Base-by-base conservation (phyloP, 1,140 invertebrate species). In the Leptoteleia sp. region DNA sequence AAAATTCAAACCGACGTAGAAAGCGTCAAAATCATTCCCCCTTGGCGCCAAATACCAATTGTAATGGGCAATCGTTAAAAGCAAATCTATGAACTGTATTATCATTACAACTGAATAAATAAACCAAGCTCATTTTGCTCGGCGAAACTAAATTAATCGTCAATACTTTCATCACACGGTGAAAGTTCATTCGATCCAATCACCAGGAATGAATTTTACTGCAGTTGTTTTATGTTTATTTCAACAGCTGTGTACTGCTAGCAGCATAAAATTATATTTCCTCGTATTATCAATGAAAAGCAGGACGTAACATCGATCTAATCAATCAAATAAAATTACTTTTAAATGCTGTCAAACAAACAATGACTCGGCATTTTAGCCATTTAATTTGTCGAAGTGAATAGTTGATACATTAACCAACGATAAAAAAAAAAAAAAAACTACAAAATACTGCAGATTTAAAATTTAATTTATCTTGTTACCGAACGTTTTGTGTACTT, bases 31-130 rank as follows among this genome's bases (percentile, higher is more conserved):
- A 75, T 79, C 59, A 52, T 71, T 67, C 45, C 55, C 45, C 38
- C 29, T 50, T 52, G 61, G 55, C 27, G 42, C 61, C 54, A 54
- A 67, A 78, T 55, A 42, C 13, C 42, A 27, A 22, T 52, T 43
- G 76, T 64, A 79, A 73, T 70, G 43, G 64, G 8, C 61, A 48
- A 73, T 62, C 50, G 64, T 73, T 70, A 48, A 70, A 79, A 64
- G 70, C 55, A 57, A 79, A 75, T 62, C 64, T 68, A 64, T 64
- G 42, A 79, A 68, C 68, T 68, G 54, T 67, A 79, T 70, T 55
- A 73, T 79, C 70, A 71, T 78, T 67, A 65, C 67, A 71, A 67
- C 13, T 50, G 40, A 67, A 65, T 71, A 59, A 78, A 78, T 59
- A 71, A 61, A 59, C 27, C 65, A 25, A 42, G 19, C 6, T 3